Evolutionary conservation across 2,888 invertebrate genomes (phyloP).

Genomic region (Phengaris arion): DNA sequence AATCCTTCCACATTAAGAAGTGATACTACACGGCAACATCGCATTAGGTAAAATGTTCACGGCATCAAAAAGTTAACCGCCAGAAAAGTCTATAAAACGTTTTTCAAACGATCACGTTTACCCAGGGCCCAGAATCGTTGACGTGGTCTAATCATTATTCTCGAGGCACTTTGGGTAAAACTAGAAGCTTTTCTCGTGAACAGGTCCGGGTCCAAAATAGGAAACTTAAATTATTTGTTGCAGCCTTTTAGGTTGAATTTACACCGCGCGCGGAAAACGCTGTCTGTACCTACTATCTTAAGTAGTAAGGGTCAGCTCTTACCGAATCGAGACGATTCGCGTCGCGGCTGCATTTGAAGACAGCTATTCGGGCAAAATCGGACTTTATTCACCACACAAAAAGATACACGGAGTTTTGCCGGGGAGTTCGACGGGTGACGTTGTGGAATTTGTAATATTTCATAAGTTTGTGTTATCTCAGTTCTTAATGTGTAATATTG

Average conservation of each 20-base stretch:
- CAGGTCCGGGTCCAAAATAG: background rate
- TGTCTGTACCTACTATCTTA: background rate
- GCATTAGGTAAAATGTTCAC: background rate
- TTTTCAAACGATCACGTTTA: background rate
- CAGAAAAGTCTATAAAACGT: background rate
- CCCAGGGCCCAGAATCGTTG: background rate
- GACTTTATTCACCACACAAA: too few relatives aligned
- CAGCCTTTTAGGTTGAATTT: too few relatives aligned
- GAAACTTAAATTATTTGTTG: background rate
- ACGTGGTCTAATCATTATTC: constrained; percentile 2
- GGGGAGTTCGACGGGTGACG: too few relatives aligned
- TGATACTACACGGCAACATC: background rate
- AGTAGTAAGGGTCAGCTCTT: too few relatives aligned
- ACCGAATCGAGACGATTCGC: too few relatives aligned
- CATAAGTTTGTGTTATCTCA: too few relatives aligned
- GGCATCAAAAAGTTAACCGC: background rate
- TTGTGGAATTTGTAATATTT: too few relatives aligned
- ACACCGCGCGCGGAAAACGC: background rate
- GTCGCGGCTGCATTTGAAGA: too few relatives aligned
- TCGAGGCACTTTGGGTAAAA: background rate
- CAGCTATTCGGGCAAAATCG: too few relatives aligned
- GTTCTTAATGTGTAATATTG: too few relatives aligned
- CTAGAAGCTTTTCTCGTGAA: background rate
- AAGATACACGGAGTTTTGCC: too few relatives aligned
- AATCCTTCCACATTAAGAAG: too few relatives aligned